Evolutionary conservation across 2,797 vertebrate genomes (phyloP).

Genomic region (Chaenodraco wilsoni): DNA sequence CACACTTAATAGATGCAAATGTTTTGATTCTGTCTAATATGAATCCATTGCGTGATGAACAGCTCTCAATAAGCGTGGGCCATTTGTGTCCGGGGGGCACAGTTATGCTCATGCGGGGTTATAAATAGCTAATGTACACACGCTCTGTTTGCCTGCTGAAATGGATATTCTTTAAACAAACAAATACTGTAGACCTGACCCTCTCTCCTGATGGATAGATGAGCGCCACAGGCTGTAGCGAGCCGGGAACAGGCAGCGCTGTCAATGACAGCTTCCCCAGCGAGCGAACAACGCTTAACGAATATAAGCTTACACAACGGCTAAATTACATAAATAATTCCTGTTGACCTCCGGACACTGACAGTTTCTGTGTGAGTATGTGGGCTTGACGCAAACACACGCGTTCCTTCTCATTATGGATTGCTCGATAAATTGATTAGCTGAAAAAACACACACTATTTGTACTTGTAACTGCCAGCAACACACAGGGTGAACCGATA

Average conservation of each 20-base stretch:
- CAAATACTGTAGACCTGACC: slow-evolving; percentile 61
- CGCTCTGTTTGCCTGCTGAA: slow-evolving; percentile 74
- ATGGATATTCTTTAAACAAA: slow-evolving; percentile 78
- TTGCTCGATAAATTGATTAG: slow-evolving; percentile 66
- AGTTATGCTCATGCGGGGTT: slow-evolving; percentile 52
- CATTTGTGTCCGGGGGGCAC: slow-evolving; percentile 63
- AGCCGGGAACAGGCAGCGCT: slow-evolving; percentile 39
- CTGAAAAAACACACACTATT: slow-evolving; percentile 46
- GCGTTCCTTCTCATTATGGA: slow-evolving; percentile 53
- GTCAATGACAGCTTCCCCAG: slow-evolving; percentile 51
- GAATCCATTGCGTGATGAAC: slow-evolving; percentile 69
- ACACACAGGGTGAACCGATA: slow-evolving; percentile 40
- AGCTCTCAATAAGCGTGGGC: slow-evolving; percentile 55
- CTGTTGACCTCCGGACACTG: slow-evolving; percentile 59
- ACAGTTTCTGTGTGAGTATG: slow-evolving; percentile 24
- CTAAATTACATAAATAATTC: slow-evolving; percentile 57
- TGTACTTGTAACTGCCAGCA: slow-evolving; percentile 59
- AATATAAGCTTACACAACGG: slow-evolving; percentile 50
- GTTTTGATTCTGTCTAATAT: slow-evolving; percentile 63
- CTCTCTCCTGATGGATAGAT: slow-evolving; percentile 54
- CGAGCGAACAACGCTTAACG: slow-evolving; percentile 62
- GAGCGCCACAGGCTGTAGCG: slow-evolving; percentile 56
- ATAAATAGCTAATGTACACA: slow-evolving; percentile 81
- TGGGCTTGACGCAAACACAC: slow-evolving; percentile 25
- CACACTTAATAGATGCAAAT: slow-evolving; percentile 23